A percentile compares a stretch with the other conserved stretches of the same genome.
Conservation (phyloP, 1,140 invertebrate genomes). For the Drosophila albomicans region DNA sequence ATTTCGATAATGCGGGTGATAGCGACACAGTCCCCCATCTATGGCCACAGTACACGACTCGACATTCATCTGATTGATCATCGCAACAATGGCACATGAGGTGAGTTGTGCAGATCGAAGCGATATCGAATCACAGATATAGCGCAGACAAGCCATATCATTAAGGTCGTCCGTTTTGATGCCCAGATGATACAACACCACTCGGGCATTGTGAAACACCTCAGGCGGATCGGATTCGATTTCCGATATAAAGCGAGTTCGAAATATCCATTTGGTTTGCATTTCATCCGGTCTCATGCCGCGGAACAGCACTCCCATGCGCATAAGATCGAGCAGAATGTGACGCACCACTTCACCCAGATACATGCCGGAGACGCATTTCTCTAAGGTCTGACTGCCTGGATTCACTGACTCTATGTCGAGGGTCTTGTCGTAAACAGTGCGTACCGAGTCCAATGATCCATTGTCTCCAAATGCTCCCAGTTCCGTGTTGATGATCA, state of each 20-base stretch:
- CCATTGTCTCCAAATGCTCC: slow-evolving; percentile 97
- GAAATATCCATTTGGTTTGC: slow-evolving; percentile 85
- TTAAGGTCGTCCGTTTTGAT: slow-evolving; percentile 90
- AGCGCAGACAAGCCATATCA: slow-evolving; percentile 94
- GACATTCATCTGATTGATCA: slow-evolving; percentile 94
- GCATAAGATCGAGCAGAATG: slow-evolving; percentile 24
- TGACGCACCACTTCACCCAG: slow-evolving; percentile 92
- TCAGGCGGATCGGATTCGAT: slow-evolving; percentile 95
- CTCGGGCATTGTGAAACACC: slow-evolving; percentile 91
- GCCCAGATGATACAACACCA: slow-evolving; percentile 93
- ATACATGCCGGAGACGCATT: slow-evolving; percentile 96
- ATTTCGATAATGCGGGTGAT: slow-evolving; percentile 97
- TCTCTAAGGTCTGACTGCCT: slow-evolving; percentile 93
- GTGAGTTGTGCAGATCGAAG: slow-evolving; percentile 95
- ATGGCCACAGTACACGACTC: slow-evolving; percentile 96
- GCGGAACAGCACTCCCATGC: slow-evolving; percentile 70
- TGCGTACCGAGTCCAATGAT: slow-evolving; percentile 86
- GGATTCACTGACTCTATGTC: slow-evolving; percentile 93
- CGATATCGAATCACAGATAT: slow-evolving; percentile 96
- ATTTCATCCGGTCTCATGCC: neutral
- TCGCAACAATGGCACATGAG: slow-evolving; percentile 92
- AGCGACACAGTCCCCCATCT: slow-evolving; percentile 98
- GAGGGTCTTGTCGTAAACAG: slow-evolving; percentile 93
- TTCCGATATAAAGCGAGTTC: slow-evolving; percentile 98
- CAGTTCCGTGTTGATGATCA: slow-evolving; percentile 97